A percentile compares a stretch with the other conserved stretches of the same genome.
Evolutionary conservation across 2,797 vertebrate genomes (phyloP).

Genomic region (Malurus leucopterus): DNA sequence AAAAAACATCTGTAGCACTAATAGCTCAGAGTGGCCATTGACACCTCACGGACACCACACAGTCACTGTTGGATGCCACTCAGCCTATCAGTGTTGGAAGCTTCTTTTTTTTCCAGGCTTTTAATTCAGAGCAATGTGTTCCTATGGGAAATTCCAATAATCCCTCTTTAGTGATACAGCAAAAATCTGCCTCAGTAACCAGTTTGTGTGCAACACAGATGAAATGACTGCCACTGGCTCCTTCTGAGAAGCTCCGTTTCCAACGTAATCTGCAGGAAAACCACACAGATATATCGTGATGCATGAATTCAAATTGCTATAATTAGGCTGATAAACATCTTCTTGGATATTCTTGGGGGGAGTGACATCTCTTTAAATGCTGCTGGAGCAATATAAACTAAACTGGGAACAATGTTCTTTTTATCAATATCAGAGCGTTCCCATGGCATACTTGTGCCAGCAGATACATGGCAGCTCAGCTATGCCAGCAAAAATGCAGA

Average conservation of each 20-base stretch:
- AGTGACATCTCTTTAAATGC: not conserved
- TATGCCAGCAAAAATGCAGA: not conserved
- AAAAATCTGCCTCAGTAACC: not conserved
- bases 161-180: not conserved
- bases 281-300: not conserved
- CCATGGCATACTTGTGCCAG: not conserved
- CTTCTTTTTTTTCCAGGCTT: not conserved
- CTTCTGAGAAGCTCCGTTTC: constrained; percentile 4
- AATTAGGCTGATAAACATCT: not conserved
- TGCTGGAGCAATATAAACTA: not conserved
- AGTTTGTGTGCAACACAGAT: not conserved
- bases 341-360: not conserved
- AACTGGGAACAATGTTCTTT: not conserved
- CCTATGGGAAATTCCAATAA: not conserved
- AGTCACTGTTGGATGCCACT: not conserved
- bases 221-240: not conserved
- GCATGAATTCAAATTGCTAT: not conserved
- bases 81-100: not conserved
- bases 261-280: not conserved
- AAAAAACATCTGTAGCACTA: not conserved
- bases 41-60: not conserved
- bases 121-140: not conserved
- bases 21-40: not conserved
- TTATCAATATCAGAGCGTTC: not conserved
- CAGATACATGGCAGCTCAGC: not conserved